Base-by-base conservation (phyloP, 2,888 invertebrate species). In the Anarsia innoxiella region DNA sequence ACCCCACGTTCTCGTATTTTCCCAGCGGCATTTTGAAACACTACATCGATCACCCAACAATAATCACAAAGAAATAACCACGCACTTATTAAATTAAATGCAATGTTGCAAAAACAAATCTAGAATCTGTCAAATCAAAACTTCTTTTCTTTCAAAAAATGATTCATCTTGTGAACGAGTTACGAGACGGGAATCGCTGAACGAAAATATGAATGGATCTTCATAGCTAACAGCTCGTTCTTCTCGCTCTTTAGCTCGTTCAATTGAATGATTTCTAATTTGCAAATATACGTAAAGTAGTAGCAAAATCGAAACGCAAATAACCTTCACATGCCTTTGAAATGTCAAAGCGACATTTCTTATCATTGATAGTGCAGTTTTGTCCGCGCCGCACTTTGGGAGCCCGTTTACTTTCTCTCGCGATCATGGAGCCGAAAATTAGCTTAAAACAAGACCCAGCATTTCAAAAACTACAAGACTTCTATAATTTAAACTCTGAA, bases 401-500 rank as follows among this genome's bases (percentile, higher is more conserved):
- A 51, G 48, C 46, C 41, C 51, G 53, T 54, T 47, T 52, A 53
- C 49, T 65, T 66, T 63, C 57, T 41, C 29, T 44, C 39, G 57
- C 50, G 54, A 69, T 49, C 45, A 86, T 86, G 86, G 83, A 84
- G 31, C 70, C 78, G 13, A 85, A 84, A 67, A 59, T 72, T 15
- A 77, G 64, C 51, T 57, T 86, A 40, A 70, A 59, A 46, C 60
- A 80, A 44, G 94, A 94, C 56, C 78, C 90, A 11, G 87, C 90
- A 9, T 97, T 89, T 87, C 87, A 89, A 58, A 90, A 93, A 71
- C 79, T 97, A 28, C 88, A 93, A 59, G 87, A 90, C 40, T 92
- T 91, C 70, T 95, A 90, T 67, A 83, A 91, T 49, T 75, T 82
- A 5, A 89, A 91, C 62, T 93, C 91, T 9, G 84, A 88, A 14